Conservation (phyloP, 2,797 vertebrate species). For the Crossoptilon crossoptilon region DNA sequence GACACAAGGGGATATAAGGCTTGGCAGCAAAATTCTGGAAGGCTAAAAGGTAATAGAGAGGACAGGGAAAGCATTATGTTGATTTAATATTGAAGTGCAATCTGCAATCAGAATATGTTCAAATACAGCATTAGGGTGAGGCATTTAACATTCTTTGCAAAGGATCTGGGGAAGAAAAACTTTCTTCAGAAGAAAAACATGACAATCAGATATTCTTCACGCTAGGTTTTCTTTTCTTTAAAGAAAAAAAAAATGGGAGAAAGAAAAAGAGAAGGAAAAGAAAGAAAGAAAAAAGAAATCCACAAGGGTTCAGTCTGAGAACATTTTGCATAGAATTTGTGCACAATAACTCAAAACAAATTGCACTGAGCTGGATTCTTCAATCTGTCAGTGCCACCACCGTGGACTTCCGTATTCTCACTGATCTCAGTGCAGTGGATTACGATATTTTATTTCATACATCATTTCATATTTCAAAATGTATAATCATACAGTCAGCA, state of each 20-base stretch:
- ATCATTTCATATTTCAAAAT: constrained; percentile 37
- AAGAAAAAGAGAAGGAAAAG: background rate
- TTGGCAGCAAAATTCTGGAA: constrained; percentile 36
- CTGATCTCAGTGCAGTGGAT: background rate
- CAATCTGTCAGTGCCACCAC: background rate
- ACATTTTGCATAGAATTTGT: background rate
- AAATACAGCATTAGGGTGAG: background rate
- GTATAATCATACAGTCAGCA: constrained; percentile 1
- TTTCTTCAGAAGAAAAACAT: background rate
- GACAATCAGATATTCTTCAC: background rate
- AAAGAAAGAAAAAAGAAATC: background rate
- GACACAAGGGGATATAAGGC: background rate
- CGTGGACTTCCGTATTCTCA: background rate
- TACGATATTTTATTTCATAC: constrained; percentile 35
- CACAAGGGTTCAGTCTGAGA: background rate
- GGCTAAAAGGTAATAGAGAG: constrained; percentile 14
- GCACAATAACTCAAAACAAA: background rate
- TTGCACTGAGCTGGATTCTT: background rate
- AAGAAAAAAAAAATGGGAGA: background rate
- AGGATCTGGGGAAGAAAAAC: background rate
- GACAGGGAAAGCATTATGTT: background rate
- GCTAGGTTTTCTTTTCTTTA: background rate
- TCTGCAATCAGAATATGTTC: background rate
- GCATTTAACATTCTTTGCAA: background rate
- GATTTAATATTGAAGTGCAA: constrained; percentile 27